These are phyloP conservation scores for Dromaius novaehollandiae DNA, from an alignment of 2,113 vertebrate species.

Conservation along the genomic window DNA sequence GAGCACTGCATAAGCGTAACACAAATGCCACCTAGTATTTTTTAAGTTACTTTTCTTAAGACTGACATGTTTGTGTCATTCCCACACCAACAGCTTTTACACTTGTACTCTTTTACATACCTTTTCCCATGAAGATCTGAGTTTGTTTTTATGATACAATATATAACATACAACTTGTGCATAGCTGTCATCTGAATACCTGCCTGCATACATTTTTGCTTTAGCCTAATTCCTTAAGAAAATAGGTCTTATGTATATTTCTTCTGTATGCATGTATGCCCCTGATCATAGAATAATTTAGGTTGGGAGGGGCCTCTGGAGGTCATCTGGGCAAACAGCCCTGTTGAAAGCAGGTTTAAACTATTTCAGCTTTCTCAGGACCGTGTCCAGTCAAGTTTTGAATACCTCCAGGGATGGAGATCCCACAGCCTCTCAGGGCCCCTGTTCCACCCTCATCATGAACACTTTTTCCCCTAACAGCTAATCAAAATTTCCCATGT, in stretches of 20 bases:
- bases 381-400: not conserved
- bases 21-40: not conserved
- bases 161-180: not conserved
- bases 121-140: not conserved
- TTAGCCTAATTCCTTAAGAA: not conserved
- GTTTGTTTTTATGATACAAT: not conserved
- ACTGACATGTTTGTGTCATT: not conserved
- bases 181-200: not conserved
- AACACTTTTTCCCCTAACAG: not conserved
- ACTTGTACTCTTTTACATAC: not conserved
- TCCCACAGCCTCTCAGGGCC: accelerated
- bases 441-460: accelerated
- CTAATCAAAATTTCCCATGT: not conserved
- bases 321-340: not conserved
- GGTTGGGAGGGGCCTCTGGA: not conserved
- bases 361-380: not conserved
- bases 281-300: not conserved
- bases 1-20: not conserved
- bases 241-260: not conserved
- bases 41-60: not conserved
- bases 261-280: not conserved
- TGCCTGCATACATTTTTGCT: not conserved
- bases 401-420: not conserved
- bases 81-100: not conserved
- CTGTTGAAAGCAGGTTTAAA: not conserved